These are phyloP conservation scores for Drosophila sp. DNA, from an alignment of 1,140 invertebrate species.

Conservation along the genomic window DNA sequence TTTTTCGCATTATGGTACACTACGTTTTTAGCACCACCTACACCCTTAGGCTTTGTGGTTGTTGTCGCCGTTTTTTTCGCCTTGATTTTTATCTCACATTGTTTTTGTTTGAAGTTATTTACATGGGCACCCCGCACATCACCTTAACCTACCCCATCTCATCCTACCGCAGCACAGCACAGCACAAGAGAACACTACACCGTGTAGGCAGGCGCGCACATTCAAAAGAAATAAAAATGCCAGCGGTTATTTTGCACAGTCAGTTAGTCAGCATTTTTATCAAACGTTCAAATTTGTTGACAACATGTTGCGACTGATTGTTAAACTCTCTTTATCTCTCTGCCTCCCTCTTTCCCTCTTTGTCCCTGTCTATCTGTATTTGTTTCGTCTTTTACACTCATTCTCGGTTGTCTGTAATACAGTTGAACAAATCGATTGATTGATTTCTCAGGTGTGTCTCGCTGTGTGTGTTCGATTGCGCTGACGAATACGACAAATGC, in stretches of 20 bases:
- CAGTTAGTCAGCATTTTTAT: conserved; percentile 61
- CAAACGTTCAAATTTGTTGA: conserved; percentile 74
- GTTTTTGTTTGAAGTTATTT: conserved; percentile 63
- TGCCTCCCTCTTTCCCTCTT: neutral
- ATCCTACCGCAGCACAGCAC: neutral
- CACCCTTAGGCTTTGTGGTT: conserved; percentile 24
- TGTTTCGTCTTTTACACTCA: conserved; percentile 16
- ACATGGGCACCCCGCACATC: conserved; percentile 57
- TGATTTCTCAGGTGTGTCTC: conserved; percentile 71
- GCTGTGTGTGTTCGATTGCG: conserved; percentile 64
- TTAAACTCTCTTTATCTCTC: conserved; percentile 27
- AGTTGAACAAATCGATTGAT: conserved; percentile 79
- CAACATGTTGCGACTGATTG: conserved; percentile 76
- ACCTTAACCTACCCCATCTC: neutral
- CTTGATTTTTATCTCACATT: conserved; percentile 33
- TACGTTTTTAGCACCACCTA: conserved; percentile 1
- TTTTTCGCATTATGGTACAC: conserved; percentile 19
- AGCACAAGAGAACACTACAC: neutral
- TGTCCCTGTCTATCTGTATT: neutral
- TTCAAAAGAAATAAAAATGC: conserved; percentile 37
- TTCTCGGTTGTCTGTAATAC: conserved; percentile 43
- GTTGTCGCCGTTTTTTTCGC: conserved; percentile 34
- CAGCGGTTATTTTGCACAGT: conserved; percentile 57
- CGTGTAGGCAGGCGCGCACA: neutral
- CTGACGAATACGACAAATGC: conserved; percentile 39